A percentile compares a stretch with the other conserved stretches of the same genome.
Evolutionary conservation across 2,797 vertebrate genomes (phyloP).

Genomic region (Galagoides demidoff): DNA sequence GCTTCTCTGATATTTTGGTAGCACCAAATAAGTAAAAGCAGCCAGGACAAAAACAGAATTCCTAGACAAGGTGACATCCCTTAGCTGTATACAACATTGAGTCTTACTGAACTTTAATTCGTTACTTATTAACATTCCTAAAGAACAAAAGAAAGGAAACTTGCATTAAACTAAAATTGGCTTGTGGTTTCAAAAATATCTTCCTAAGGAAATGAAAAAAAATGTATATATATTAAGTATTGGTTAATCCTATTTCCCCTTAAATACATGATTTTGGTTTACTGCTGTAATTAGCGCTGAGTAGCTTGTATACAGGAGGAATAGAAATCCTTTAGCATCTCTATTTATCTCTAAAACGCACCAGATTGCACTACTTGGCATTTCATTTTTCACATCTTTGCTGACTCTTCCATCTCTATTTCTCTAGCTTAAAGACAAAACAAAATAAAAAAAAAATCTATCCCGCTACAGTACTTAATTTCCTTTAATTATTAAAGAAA

Average conservation of each 20-base stretch:
- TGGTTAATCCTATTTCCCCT: slow-evolving; percentile 59
- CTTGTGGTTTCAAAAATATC: slow-evolving; percentile 33
- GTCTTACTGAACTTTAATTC: neutral
- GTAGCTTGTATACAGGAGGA: neutral
- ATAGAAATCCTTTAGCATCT: slow-evolving; percentile 47
- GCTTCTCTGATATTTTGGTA: slow-evolving; percentile 32
- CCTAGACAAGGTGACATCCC: neutral
- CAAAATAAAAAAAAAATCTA: neutral
- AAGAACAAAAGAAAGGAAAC: neutral
- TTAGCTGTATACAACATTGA: neutral
- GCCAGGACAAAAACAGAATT: neutral
- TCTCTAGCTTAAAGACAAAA: slow-evolving; percentile 74
- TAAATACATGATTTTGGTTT: slow-evolving; percentile 54
- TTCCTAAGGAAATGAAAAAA: slow-evolving; percentile 17
- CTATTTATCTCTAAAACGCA: slow-evolving; percentile 68
- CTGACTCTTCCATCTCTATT: slow-evolving; percentile 38
- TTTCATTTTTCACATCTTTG: slow-evolving; percentile 67
- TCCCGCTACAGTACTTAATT: slow-evolving; percentile 55
- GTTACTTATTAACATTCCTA: neutral
- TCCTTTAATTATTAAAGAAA: slow-evolving; percentile 31
- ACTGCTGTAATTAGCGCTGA: slow-evolving; percentile 66
- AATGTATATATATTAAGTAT: slow-evolving; percentile 6
- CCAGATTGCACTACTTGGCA: slow-evolving; percentile 62
- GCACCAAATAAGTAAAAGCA: slow-evolving; percentile 23
- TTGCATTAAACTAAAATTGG: slow-evolving; percentile 46